phyloP scores from a whole-genome alignment of 92 coral and sea anemone species.

The Umimayanthus kanabou region DNA sequence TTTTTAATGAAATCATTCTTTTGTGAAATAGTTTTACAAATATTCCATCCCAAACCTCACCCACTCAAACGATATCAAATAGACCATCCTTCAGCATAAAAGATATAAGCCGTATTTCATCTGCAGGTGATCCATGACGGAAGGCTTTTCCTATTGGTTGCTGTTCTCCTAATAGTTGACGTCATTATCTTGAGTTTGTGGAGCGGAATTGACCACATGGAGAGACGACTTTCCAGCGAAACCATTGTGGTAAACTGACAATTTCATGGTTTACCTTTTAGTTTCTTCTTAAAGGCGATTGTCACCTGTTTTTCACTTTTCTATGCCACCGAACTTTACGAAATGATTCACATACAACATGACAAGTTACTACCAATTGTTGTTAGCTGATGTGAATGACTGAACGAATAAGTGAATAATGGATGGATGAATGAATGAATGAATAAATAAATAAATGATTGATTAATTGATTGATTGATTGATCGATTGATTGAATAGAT shows the following conservation, averaged over 20 bases:
- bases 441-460: too few relatives aligned
- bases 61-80: too few relatives aligned
- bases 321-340: neutral
- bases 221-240: constrained; percentile 40
- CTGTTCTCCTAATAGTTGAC: constrained; percentile 70
- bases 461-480: too few relatives aligned
- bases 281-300: neutral
- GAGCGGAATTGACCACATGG: constrained; percentile 66
- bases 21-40: too few relatives aligned
- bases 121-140: constrained; percentile 71
- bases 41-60: neutral
- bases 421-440: too few relatives aligned
- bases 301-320: neutral
- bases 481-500: too few relatives aligned
- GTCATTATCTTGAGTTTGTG: constrained; percentile 69
- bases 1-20: too few relatives aligned
- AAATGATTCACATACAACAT: too few relatives aligned
- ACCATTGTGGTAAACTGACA: constrained; percentile 22
- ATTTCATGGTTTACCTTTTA: neutral
- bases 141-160: constrained; percentile 76
- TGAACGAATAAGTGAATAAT: too few relatives aligned
- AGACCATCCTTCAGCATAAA: neutral
- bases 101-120: neutral
- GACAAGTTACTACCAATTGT: too few relatives aligned
- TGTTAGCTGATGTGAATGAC: neutral